Evolutionary conservation across 2,888 invertebrate genomes (phyloP), one percentile per base, ranked within the genome.

Genomic region (Thumatha senex): DNA sequence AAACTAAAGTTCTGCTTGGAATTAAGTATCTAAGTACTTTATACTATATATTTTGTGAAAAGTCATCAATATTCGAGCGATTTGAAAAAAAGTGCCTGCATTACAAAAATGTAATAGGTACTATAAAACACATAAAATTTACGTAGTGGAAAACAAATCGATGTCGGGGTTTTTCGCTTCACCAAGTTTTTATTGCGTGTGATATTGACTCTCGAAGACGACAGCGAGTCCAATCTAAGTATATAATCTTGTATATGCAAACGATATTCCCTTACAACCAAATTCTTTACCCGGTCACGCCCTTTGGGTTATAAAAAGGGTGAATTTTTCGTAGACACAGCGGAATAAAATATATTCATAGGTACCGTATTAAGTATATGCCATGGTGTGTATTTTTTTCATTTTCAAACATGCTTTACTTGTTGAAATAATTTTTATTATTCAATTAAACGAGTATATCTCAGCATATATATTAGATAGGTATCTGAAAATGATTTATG

Each of bases 231-330:
- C 77, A 80, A 84, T 80, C 78, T 79, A 80, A 81, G 82, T 80
- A 84, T 82, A 84, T 82, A 84, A 83, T 82, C 82, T 79, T 80
- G 82, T 84, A 80, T 83, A 87, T 86, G 86, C 79, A 86, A 86
- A 87, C 84, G 76, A 77, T 78, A 76, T 78, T 76, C 80, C 80
- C 79, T 78, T 78, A 79, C 80, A 80, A 78, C 72, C 76, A 70
- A 82, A 85, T 82, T 81, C 80, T 80, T 67, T 80, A 72, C 79
- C 77, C 81, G 78, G 82, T 83, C 84, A 83, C 83, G 83, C 80
- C 79, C 79, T 76, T 72, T 63, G 74, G 76, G 76, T 80, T 78
- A 80, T 81, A 83, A 82, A 78, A 84, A 77, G 75, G 77, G 76
- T 71, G 66, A 72, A 78, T 74, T 78, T 78, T 74, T 70, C 67